Evolutionary conservation across 2,797 vertebrate genomes (phyloP).

Genomic region (Peromyscus melanophrys): DNA sequence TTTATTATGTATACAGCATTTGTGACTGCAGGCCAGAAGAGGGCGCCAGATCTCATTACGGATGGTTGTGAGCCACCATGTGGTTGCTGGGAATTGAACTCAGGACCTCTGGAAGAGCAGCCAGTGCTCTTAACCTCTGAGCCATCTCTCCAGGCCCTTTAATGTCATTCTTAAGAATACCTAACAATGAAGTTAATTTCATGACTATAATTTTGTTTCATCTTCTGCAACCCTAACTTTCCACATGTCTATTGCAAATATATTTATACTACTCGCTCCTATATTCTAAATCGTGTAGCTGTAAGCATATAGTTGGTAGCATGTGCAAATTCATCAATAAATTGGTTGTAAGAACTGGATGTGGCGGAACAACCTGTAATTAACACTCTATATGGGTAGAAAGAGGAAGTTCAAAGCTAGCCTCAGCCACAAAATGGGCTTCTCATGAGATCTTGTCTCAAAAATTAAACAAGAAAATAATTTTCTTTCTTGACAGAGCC

Average conservation of each 20-base stretch:
- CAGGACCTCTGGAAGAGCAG: no score
- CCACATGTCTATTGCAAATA: neutral
- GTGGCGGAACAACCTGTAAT: neutral
- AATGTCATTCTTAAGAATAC: neutral
- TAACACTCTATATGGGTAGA: neutral
- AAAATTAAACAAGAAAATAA: neutral
- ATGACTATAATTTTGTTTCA: constrained; percentile 46
- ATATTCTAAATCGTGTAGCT: neutral
- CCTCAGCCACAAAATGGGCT: neutral
- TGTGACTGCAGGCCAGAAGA: no score
- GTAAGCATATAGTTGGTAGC: constrained; percentile 17
- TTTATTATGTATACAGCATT: no score
- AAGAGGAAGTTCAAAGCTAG: neutral
- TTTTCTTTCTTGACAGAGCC: neutral
- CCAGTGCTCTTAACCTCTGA: no score
- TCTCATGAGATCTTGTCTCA: neutral
- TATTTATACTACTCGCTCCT: neutral
- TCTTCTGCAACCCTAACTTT: constrained; percentile 32
- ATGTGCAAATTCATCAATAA: constrained; percentile 1
- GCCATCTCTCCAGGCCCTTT: neutral
- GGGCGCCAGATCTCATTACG: no score
- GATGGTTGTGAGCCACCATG: no score
- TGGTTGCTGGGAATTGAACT: no score
- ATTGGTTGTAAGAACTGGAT: neutral
- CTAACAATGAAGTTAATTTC: constrained; percentile 41